Base-by-base conservation (phyloP, 2,888 invertebrate species). In the Fragum sueziense region DNA sequence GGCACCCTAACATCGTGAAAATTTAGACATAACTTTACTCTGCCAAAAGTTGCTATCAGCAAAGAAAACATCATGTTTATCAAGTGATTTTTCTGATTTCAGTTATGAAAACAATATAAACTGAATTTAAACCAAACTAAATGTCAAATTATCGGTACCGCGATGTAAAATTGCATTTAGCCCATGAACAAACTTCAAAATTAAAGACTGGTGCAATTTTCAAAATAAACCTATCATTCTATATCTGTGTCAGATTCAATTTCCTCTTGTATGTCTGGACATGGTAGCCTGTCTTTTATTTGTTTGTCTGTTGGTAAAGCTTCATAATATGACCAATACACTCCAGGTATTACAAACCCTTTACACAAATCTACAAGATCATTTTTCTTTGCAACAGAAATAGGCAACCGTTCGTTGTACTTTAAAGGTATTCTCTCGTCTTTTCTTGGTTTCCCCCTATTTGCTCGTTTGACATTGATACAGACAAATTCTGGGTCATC, bases 381-480 rank as follows among this genome's bases (percentile, higher is more conserved):
- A 20, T 33, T 33, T 31, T 52, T 73, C 37, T 73, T 65, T 33
- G 37, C 69, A n/a, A n/a, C n/a, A n/a, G n/a, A n/a, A n/a, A n/a
- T n/a, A n/a, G n/a, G n/a, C n/a, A n/a, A n/a, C n/a, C 59, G 52
- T 2, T 47, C 31, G 9, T 41, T 37, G 52, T 75, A 75, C 47
- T 69, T 69, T 20, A 17, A 22, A 22, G 47, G 59, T 20, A 69
- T 54, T n/a, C 47, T 22, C 2, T 31, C 33, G 1, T 33, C 22
- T 51, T 20, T 31, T 27, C 3, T 14, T 9, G 62, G 59, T n/a
- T 34, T 7, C 4, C 47, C 72, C 37, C 54, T 54, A n/a, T 20
- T 2, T 2, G 51, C 41, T 31, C 61, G 61, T 2, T 29, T 33
- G 4, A 62, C 47, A 27, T 73, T 62, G 4, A 72, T 61, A 1